Base-by-base conservation (phyloP, 2,113 vertebrate species). In the Myodes glareolus region DNA sequence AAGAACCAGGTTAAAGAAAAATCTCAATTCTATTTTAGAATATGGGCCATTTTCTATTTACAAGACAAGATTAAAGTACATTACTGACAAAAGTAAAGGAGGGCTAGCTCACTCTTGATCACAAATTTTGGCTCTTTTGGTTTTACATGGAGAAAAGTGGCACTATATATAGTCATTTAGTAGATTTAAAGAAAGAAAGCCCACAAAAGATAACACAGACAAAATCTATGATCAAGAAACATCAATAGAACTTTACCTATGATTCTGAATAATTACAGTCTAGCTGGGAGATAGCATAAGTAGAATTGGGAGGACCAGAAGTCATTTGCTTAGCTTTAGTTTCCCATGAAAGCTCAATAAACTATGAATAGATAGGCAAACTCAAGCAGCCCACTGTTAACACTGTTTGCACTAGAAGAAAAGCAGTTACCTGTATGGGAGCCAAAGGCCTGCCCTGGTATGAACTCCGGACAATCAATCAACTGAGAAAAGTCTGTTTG, bases 381-480 rank as follows among this genome's bases (percentile, higher is more conserved):
- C 75, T 94, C 87, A 94, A 84, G 91, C 0, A 92, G 31, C 61
- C 72, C 95, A 92, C 55, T 72, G 47, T 78, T 82, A 98, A 98
- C 31, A n/a, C 13, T 81, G 76, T 93, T 80, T 93, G 58, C 89
- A 96, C 92, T 95, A 94, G 45, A 97, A 95, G 61, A 80, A 98
- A 98, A 97, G 90, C 52, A 94, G 94, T 98, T 98, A 99, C 99
- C 99, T 81, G 99, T 98, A 94, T 98, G 97, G 63, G 99, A 98
- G 96, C 95, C 98, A 97, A 99, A 98, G 58, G 98, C 98, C 96
- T 99, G 99, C 82, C 99, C 99, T 45, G 99, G 99, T 95, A 99
- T 97, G 42, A 99, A 99, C 98, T 99, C 99, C 0, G 99, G 99
- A 86, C 99, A 99, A 97, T 99, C 98, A 97, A 99, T 99, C 97